phyloP scores from a whole-genome alignment of 2,888 invertebrate species.

The Scrobipalpa costella region DNA sequence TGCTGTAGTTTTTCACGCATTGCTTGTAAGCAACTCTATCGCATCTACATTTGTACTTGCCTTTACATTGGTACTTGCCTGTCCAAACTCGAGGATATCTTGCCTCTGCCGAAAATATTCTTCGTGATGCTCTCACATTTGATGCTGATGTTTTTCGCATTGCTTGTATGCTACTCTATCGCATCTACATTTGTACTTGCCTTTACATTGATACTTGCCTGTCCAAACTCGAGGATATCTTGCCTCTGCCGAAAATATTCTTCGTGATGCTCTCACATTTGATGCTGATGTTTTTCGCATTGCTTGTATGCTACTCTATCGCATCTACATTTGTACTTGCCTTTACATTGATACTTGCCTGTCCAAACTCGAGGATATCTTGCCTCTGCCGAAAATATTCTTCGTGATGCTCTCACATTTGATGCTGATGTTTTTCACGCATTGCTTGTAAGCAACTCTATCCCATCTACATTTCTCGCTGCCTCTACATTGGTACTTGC shows the following conservation, averaged over 20 bases:
- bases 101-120: conserved; percentile 46
- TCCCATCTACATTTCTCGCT: conserved; percentile 39
- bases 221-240: conserved; percentile 48
- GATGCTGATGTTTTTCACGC: no score
- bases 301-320: conserved; percentile 42
- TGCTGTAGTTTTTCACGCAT: conserved; percentile 53
- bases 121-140: conserved; percentile 54
- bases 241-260: conserved; percentile 46
- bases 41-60: conserved; percentile 46
- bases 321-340: conserved; percentile 46
- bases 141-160: conserved; percentile 49
- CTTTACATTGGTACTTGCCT: no score
- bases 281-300: conserved; percentile 49
- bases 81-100: conserved; percentile 48
- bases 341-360: no score
- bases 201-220: no score
- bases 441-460: conserved; percentile 45
- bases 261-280: conserved; percentile 54
- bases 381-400: conserved; percentile 47
- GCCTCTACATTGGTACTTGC: no score
- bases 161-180: conserved; percentile 42
- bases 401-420: no score
- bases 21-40: conserved; percentile 42
- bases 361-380: no score
- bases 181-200: conserved; percentile 46